Evolutionary conservation across 2,888 invertebrate species (phyloP), one percentile per base, ranked within the genome.

Genomic region (Agonum fuliginosum): DNA sequence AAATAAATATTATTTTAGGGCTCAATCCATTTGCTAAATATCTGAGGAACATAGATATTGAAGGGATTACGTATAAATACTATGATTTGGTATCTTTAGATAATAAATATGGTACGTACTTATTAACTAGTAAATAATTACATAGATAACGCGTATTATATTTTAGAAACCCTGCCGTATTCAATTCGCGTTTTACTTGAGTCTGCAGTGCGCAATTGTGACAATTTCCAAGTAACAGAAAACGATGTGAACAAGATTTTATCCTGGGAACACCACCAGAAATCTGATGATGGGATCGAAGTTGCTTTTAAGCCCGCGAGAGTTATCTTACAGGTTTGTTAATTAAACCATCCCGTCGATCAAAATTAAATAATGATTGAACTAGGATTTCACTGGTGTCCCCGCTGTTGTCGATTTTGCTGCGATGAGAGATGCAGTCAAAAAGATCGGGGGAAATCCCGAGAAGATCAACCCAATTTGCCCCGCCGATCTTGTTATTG

Each of bases 351-450:
- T 8, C 30, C 4, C 14, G 14, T 30, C 0, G 19, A 62, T 62
- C 14, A 4, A 62, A 37, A 30, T 54, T 19, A 71, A 34, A 43
- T 54, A 43, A 54, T 22, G 12, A 46, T 17, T 46, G 1, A 12
- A 37, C 17, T 85, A 96, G 95, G 96, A 97, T 85, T 92, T 96
- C 80, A 99, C 98, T 10, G 99, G 99, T 1, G 98, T 99, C 0
- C 99, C 99, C 0, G 98, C 98, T 0, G 97, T 99, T 20, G 99
- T 99, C 0, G 99, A 99, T 87, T 97, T 99, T 88, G 99, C 99
- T 10, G 97, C 98, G 0, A 99, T 99, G 99, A 90, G 99, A 78
- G 98, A 98, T 87, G 97, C 98, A 0, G 96, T 99, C 0, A 91
- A 94, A 81, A 88, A 89, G 19, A 88, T 99, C 2, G 95, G 95